phyloP scores from a whole-genome alignment of 2,797 vertebrate genomes.

The Holocentrus rufus region DNA sequence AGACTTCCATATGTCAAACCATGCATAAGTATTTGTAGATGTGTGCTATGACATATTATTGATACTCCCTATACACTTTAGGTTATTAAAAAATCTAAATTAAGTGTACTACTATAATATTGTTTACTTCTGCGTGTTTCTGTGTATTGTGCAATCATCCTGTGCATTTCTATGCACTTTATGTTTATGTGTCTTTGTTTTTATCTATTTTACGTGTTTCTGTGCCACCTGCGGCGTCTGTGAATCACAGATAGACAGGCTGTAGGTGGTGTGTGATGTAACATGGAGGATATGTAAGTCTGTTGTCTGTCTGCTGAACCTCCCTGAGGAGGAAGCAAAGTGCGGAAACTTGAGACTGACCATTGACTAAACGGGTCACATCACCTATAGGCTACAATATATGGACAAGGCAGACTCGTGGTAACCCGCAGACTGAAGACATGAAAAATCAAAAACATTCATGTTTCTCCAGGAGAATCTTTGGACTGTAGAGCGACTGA shows the following conservation, averaged over 20 bases:
- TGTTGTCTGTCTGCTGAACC: conserved; percentile 54
- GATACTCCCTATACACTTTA: too few species aligned
- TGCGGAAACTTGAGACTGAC: conserved; percentile 67
- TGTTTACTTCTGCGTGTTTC: too few species aligned
- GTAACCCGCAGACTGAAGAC: conserved; percentile 18
- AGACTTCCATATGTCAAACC: too few species aligned
- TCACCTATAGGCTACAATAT: too few species aligned
- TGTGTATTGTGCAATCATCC: too few species aligned
- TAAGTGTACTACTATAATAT: too few species aligned
- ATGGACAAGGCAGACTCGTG: too few species aligned
- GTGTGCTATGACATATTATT: too few species aligned
- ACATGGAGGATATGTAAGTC: conserved; percentile 87
- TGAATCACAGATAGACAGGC: conserved; percentile 73
- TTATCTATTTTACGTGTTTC: conserved; percentile 55
- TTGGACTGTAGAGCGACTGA: too few species aligned
- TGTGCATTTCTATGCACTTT: conserved; percentile 27
- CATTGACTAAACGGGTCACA: not conserved
- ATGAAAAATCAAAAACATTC: not conserved
- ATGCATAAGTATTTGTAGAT: too few species aligned
- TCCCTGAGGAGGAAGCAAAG: conserved; percentile 70
- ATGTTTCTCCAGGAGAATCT: too few species aligned
- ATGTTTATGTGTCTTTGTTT: conserved; percentile 43
- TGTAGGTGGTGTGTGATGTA: conserved; percentile 88
- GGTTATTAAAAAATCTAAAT: too few species aligned
- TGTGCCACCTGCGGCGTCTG: conserved; percentile 49